These are phyloP conservation scores for Scalopus aquaticus DNA, from an alignment of 2,113 vertebrate species.

Conservation along the genomic window DNA sequence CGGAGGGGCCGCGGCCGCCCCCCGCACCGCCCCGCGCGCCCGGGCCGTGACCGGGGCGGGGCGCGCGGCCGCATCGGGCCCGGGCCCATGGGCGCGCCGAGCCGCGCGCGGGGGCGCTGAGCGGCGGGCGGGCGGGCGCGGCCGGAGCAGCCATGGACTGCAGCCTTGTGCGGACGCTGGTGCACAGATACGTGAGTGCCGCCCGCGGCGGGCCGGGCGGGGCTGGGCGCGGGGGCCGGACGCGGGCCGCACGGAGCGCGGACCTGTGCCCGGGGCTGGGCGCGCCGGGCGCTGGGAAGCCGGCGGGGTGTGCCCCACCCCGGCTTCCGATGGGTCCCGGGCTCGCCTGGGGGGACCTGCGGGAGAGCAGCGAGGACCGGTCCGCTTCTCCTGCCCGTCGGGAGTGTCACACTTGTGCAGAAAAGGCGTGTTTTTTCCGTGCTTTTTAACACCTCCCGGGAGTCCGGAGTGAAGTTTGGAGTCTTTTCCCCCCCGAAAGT, in stretches of 20 bases:
- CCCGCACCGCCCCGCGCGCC: neutral
- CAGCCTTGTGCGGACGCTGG: conserved; percentile 91
- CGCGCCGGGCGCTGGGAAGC: neutral
- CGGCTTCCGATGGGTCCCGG: neutral
- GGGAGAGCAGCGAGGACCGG: too few relatives aligned
- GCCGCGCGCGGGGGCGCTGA: conserved; percentile 59
- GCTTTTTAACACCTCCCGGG: too few relatives aligned
- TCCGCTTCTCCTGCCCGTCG: too few relatives aligned
- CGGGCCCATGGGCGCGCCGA: conserved; percentile 71
- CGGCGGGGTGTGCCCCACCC: neutral
- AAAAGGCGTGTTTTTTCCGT: too few relatives aligned
- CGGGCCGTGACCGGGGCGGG: conserved; percentile 63
- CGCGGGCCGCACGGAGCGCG: too few relatives aligned
- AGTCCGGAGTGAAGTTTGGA: too few relatives aligned
- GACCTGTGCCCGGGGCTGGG: neutral
- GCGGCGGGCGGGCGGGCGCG: conserved; percentile 59
- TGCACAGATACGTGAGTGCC: conserved; percentile 95
- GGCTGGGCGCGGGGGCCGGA: neutral
- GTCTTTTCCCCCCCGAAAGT: too few relatives aligned
- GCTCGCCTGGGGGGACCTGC: neutral
- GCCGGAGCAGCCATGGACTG: conserved; percentile 88
- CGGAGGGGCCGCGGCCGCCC: conserved; percentile 2
- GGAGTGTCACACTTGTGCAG: too few relatives aligned
- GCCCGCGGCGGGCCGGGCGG: neutral
- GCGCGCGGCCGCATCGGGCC: conserved; percentile 40